These are phyloP conservation scores for Aphidius ervi DNA, from an alignment of 1,140 invertebrate genomes.

Conservation along the genomic window DNA sequence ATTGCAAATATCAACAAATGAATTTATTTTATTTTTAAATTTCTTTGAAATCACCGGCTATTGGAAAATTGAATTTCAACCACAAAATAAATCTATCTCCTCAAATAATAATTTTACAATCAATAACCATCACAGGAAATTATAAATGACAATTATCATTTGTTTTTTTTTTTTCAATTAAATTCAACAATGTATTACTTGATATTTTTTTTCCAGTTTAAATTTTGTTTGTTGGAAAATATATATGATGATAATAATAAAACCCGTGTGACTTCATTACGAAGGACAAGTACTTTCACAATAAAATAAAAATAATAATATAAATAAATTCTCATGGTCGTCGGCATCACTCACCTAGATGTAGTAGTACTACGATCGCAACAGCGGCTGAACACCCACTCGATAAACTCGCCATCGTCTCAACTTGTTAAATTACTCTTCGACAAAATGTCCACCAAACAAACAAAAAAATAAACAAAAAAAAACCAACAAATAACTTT, in stretches of 20 bases:
- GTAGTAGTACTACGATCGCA: constrained; percentile 34
- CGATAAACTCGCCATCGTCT: constrained; percentile 38
- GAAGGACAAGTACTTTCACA: too few species aligned
- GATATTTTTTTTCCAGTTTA: too few species aligned
- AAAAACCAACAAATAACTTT: neutral
- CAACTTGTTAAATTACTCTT: constrained; percentile 11
- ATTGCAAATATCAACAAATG: too few species aligned
- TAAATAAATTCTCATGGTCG: constrained; percentile 4
- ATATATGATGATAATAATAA: neutral
- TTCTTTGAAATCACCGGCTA: constrained; percentile 1
- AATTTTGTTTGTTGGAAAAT: neutral
- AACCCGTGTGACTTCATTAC: too few species aligned
- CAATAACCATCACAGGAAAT: too few species aligned
- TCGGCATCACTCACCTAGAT: constrained; percentile 39
- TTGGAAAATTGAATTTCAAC: constrained; percentile 1
- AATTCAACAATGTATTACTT: too few species aligned
- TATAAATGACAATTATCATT: too few species aligned
- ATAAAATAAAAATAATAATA: too few species aligned
- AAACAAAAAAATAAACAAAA: neutral
- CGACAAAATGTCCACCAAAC: too few species aligned
- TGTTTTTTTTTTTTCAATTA: too few species aligned
- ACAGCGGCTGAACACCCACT: constrained; percentile 29
- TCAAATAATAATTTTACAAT: too few species aligned
- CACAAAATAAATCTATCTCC: neutral
- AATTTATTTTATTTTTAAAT: too few species aligned